phyloP scores from a whole-genome alignment of 2,113 vertebrate species.

The Protobothrops mucrosquamatus region DNA sequence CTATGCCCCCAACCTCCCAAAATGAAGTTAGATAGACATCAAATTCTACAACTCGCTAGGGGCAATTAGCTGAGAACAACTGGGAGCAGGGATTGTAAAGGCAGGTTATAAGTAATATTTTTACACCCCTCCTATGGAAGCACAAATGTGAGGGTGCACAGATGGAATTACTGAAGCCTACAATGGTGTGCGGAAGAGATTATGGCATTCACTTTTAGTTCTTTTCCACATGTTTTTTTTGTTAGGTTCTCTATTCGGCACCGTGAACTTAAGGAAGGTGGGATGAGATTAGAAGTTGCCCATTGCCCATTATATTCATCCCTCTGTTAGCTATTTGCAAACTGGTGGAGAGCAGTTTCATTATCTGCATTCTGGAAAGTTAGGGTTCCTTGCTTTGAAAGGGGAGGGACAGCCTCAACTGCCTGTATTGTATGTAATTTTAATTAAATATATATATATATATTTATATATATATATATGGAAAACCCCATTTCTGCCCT shows the following conservation, averaged over 20 bases:
- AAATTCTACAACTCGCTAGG: constrained; percentile 3
- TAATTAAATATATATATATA: too few species aligned
- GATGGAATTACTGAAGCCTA: not conserved
- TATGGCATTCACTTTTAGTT: not conserved
- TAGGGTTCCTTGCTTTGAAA: too few species aligned
- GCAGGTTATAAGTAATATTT: not conserved
- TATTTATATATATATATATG: too few species aligned
- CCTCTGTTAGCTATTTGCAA: not conserved
- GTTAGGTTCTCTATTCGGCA: not conserved
- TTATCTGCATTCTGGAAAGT: too few species aligned
- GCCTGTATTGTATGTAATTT: too few species aligned
- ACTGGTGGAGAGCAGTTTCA: too few species aligned
- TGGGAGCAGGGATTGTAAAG: not conserved
- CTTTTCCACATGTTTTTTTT: not conserved
- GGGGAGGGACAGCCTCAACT: too few species aligned
- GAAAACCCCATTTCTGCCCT: too few species aligned
- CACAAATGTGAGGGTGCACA: not conserved
- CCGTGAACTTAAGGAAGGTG: not conserved
- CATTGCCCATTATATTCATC: not conserved
- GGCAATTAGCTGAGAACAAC: not conserved
- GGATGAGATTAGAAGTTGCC: not conserved
- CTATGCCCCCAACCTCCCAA: not conserved
- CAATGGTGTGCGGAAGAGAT: not conserved
- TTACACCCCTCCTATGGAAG: not conserved
- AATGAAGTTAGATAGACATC: not conserved